Evolutionary conservation across 1,140 invertebrate species (phyloP).

Genomic region (Muscidifurax raptorellus): DNA sequence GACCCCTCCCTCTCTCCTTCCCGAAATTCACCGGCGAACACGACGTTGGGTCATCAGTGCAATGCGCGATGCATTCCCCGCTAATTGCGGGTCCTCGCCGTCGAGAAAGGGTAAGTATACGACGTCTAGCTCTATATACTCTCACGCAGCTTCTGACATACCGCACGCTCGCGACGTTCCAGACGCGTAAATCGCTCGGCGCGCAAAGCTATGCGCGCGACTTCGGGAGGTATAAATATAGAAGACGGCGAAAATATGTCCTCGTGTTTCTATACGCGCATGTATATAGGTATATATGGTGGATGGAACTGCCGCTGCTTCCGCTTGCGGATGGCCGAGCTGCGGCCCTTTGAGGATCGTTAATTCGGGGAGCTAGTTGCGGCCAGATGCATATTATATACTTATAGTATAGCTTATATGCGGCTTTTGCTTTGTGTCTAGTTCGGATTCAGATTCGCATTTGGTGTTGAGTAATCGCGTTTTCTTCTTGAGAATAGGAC

Average conservation of each 20-base stretch:
- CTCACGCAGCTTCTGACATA: slow-evolving; percentile 60
- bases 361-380: neutral
- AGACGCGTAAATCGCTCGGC: slow-evolving; percentile 73
- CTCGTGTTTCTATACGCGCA: slow-evolving; percentile 44
- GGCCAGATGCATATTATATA: neutral
- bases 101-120: slow-evolving; percentile 40
- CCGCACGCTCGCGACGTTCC: slow-evolving; percentile 61
- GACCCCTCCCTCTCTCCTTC: neutral
- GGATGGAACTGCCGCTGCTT: slow-evolving; percentile 29
- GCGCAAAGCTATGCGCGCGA: slow-evolving; percentile 50
- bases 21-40: neutral
- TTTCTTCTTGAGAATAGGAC: too few relatives aligned
- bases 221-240: slow-evolving; percentile 67
- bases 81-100: slow-evolving; percentile 58
- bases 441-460: neutral
- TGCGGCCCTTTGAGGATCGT: neutral
- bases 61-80: slow-evolving; percentile 54
- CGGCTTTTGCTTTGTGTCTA: neutral
- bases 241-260: slow-evolving; percentile 67
- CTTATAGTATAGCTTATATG: neutral
- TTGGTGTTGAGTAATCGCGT: neutral
- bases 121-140: neutral
- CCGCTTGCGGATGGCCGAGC: neutral
- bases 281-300: slow-evolving; percentile 55
- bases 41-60: neutral